Base-by-base conservation (phyloP, 2,797 vertebrate species). In the Gallirallus australis region DNA sequence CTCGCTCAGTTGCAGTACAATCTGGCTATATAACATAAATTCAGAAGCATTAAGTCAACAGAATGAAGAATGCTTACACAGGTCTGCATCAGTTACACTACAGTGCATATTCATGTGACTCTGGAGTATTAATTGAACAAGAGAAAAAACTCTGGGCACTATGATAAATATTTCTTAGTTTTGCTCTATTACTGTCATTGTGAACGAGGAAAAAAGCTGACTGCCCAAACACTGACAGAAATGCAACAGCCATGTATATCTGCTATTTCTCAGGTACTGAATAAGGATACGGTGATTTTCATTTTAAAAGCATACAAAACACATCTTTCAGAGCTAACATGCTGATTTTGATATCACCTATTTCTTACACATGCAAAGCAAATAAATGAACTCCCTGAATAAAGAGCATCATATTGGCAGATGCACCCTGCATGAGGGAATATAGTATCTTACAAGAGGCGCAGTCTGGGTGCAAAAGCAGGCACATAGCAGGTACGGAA, bases 1-100 rank as follows among this genome's bases (percentile, higher is more conserved):
- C 99, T 96, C 99, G 97, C 48, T 99, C 98, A 25, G 97, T 61
- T 53, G 98, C 96, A 39, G 98, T 98, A 39, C 98, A 98, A 59
- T 98, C 96, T 68, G 98, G 98, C 98, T 98, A 75, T 12, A 94
- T 39, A 80, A 45, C 87, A 96, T 86, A 96, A 92, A 89, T 59
- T 30, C 9, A 70, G 87, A 73, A 40, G 53, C 7, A 28, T 7
- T 4, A 85, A 77, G 42, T 86, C 31, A 83, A 39, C 1, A 73
- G 9, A 89, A 84, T 1, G 2, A 37, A 11, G 18, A 88, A 63
- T 31, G 56, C 19, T 64, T 50, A 37, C 1, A 65, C 7, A 69
- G 5, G 5, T 28, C 76, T 70, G 52, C 63, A 54, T 24, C 52
- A 87, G 25, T 66, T 73, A 59, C 3, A 5, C 28, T 50, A 57